phyloP scores from a whole-genome alignment of 2,888 invertebrate genomes.

The Unio delphinus region DNA sequence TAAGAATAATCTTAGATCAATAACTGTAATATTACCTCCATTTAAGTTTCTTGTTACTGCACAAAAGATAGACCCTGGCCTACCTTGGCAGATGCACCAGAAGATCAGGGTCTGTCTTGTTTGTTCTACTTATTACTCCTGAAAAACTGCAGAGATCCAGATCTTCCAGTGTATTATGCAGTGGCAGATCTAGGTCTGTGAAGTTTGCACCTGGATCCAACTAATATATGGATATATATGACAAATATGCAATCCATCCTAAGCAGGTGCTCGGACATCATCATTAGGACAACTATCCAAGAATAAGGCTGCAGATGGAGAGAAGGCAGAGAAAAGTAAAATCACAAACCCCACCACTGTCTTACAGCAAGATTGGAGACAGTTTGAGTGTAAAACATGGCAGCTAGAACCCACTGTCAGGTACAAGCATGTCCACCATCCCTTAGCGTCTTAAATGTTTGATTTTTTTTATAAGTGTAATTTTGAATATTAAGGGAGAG shows the following conservation, averaged over 20 bases:
- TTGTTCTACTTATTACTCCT: too few species aligned
- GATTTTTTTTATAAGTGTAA: neutral
- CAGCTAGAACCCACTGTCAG: conserved; percentile 85
- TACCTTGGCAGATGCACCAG: too few species aligned
- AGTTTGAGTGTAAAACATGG: conserved; percentile 95
- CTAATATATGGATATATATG: neutral
- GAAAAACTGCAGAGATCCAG: too few species aligned
- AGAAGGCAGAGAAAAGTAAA: conserved; percentile 59
- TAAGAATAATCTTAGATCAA: too few species aligned
- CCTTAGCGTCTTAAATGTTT: neutral
- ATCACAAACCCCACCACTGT: conserved; percentile 65
- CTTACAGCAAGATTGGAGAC: conserved; percentile 83
- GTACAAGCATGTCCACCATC: conserved; percentile 31
- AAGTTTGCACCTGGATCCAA: too few species aligned
- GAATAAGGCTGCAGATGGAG: conserved; percentile 54
- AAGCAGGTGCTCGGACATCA: conserved; percentile 24
- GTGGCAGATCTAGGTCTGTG: too few species aligned
- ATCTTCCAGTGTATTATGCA: too few species aligned
- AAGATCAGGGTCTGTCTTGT: too few species aligned
- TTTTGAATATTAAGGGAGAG: neutral
- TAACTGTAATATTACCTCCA: too few species aligned
- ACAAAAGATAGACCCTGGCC: too few species aligned
- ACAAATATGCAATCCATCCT: neutral
- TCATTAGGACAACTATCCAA: conserved; percentile 25
- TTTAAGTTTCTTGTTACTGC: too few species aligned